A percentile compares a stretch with the other conserved stretches of the same genome.
These are phyloP conservation scores for Drosophila greeni DNA, from an alignment of 2,888 invertebrate species.

Conservation along the genomic window DNA sequence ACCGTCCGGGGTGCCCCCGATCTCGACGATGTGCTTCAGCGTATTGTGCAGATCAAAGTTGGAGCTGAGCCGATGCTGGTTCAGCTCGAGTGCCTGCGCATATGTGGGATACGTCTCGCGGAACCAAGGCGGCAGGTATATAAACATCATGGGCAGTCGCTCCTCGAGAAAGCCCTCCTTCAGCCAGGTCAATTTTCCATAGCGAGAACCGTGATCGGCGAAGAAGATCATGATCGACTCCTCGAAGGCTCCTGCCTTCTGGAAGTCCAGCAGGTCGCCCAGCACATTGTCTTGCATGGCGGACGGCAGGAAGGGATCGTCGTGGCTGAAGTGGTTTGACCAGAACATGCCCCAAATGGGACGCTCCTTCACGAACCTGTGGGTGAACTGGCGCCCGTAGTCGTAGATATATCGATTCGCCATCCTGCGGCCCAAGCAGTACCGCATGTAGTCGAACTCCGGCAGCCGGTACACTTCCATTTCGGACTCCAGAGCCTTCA, in stretches of 20 bases:
- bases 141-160: conserved; percentile 85
- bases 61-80: conserved; percentile 83
- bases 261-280: conserved; percentile 81
- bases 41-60: conserved; percentile 87
- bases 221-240: conserved; percentile 84
- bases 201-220: conserved; percentile 87
- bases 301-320: conserved; percentile 82
- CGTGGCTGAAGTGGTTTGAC: conserved; percentile 86
- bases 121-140: conserved; percentile 84
- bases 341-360: conserved; percentile 87
- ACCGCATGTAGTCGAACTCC: conserved; percentile 73
- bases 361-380: conserved; percentile 81
- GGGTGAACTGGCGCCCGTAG: conserved; percentile 83
- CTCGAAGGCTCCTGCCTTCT: conserved; percentile 80
- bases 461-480: conserved; percentile 66
- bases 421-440: conserved; percentile 81
- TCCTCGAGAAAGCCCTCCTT: conserved; percentile 86
- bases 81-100: conserved; percentile 80
- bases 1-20: conserved; percentile 77
- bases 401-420: conserved; percentile 83
- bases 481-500: conserved; percentile 82
- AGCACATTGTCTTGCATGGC: conserved; percentile 83
- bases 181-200: conserved; percentile 82
- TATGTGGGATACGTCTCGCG: conserved; percentile 80
- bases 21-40: conserved; percentile 81